Conservation (phyloP, 2,888 invertebrate species). For the Anthoptus insignis region DNA sequence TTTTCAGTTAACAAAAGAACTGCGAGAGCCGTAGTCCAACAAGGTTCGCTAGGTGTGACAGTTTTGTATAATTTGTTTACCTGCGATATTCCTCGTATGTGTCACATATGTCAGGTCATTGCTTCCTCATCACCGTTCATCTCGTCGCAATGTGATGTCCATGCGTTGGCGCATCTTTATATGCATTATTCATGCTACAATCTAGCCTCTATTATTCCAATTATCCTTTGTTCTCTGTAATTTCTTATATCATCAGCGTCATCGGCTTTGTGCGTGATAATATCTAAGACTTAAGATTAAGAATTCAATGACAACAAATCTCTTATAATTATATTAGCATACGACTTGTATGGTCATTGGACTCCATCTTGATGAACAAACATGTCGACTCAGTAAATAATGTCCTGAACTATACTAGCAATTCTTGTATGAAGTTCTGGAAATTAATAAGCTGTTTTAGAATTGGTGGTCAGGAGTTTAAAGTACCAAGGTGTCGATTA, state of each 20-base stretch:
- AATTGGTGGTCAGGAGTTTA: too few relatives aligned
- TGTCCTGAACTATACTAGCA: too few relatives aligned
- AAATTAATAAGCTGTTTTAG: too few relatives aligned
- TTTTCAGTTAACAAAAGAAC: too few relatives aligned
- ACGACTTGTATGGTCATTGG: background rate
- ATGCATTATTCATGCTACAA: slow-evolving; percentile 73
- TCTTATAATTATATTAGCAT: background rate
- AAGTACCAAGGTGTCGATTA: too few relatives aligned
- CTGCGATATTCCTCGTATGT: slow-evolving; percentile 44
- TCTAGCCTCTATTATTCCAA: slow-evolving; percentile 61
- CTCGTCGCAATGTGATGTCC: slow-evolving; percentile 56
- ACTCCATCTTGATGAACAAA: background rate
- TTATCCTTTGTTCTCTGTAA: slow-evolving; percentile 70
- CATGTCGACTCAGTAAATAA: too few relatives aligned
- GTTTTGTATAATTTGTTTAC: background rate
- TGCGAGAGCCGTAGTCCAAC: too few relatives aligned
- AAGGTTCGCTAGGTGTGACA: too few relatives aligned
- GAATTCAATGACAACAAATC: background rate
- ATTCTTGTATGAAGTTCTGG: too few relatives aligned
- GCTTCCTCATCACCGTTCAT: slow-evolving; percentile 72
- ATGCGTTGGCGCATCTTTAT: slow-evolving; percentile 64
- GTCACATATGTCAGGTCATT: slow-evolving; percentile 69
- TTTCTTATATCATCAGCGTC: slow-evolving; percentile 55
- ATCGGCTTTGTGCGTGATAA: slow-evolving; percentile 10
- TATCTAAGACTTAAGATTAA: slow-evolving; percentile 21